These are phyloP conservation scores for Megaceryle torquata DNA, from an alignment of 2,113 vertebrate genomes.

Conservation along the genomic window DNA sequence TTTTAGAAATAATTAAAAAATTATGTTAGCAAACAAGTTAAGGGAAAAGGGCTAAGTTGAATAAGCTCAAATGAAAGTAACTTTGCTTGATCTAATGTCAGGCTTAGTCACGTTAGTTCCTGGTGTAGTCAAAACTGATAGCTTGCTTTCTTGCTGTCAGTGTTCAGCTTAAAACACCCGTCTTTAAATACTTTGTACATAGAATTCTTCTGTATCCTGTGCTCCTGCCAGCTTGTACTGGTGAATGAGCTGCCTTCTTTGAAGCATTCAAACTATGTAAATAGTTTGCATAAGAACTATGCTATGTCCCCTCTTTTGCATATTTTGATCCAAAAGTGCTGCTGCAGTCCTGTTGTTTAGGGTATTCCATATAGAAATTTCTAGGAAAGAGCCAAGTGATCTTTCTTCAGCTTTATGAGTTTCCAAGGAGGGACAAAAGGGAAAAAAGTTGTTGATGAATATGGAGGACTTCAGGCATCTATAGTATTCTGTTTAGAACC, in stretches of 20 bases:
- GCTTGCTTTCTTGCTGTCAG: not conserved
- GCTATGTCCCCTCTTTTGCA: not conserved
- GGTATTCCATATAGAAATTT: not conserved
- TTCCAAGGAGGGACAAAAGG: not conserved
- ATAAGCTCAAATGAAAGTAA: slow-evolving; percentile 1
- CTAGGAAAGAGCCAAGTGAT: not conserved
- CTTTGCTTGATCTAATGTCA: not conserved
- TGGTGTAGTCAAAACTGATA: not conserved
- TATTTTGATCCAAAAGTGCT: not conserved
- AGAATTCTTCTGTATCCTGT: not conserved
- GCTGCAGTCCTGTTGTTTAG: not conserved
- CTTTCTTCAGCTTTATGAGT: not conserved
- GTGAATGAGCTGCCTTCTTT: not conserved
- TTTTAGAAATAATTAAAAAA: not conserved
- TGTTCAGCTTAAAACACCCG: not conserved
- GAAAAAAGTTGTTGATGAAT: not conserved
- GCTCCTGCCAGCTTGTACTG: not conserved
- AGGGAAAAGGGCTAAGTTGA: not conserved
- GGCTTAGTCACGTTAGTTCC: not conserved
- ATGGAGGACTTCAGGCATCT: not conserved
- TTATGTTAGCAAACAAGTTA: not conserved
- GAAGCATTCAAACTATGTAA: not conserved
- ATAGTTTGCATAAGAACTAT: not conserved
- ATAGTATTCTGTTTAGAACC: not conserved
- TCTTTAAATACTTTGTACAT: not conserved